Evolutionary conservation across 2,113 vertebrate species (phyloP).

Genomic region (Eretmochelys imbricata): DNA sequence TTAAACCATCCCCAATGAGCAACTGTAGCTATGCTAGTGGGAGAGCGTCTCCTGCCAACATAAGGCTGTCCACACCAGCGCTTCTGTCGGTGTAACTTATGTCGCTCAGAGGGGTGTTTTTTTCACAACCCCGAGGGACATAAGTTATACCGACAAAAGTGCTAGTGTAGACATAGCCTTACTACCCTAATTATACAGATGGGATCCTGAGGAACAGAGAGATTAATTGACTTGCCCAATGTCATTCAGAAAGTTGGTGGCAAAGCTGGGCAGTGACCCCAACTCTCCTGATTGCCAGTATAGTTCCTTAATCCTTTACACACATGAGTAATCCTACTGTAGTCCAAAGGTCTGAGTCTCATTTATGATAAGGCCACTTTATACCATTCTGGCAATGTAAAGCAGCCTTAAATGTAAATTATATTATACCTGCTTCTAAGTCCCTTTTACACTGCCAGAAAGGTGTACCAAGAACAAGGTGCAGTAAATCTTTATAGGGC

Average conservation of each 20-base stretch:
- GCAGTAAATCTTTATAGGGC: neutral
- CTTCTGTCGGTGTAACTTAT: too few relatives aligned
- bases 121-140: too few relatives aligned
- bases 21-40: too few relatives aligned
- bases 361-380: neutral
- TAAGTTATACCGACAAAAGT: too few relatives aligned
- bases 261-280: neutral
- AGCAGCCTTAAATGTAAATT: neutral
- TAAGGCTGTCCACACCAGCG: too few relatives aligned
- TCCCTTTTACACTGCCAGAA: neutral
- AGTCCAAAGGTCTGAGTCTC: neutral
- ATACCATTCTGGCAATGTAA: neutral
- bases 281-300: neutral
- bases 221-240: neutral
- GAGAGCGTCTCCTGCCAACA: too few relatives aligned
- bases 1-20: too few relatives aligned
- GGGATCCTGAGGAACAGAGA: neutral
- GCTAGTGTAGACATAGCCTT: too few relatives aligned
- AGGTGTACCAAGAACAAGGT: neutral
- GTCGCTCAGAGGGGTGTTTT: too few relatives aligned
- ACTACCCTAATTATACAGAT: neutral
- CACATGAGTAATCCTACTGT: neutral
- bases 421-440: neutral
- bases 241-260: neutral
- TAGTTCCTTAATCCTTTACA: neutral